phyloP scores from a whole-genome alignment of 2,888 invertebrate species.

The Athrips mouffetella region DNA sequence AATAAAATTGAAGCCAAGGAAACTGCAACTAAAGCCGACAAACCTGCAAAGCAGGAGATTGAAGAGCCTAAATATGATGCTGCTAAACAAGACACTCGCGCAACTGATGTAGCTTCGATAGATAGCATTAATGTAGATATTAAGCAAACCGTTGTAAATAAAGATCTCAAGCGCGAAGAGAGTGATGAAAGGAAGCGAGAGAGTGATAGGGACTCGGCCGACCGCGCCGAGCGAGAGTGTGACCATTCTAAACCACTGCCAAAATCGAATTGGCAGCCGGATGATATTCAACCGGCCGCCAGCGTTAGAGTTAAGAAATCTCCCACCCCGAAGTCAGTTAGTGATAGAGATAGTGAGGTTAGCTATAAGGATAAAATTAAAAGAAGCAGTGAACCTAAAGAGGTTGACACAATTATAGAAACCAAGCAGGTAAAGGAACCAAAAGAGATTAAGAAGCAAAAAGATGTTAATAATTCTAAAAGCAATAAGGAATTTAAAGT shows the following conservation, averaged over 20 bases:
- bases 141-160: constrained; percentile 30
- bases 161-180: constrained; percentile 36
- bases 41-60: background rate
- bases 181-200: constrained; percentile 27
- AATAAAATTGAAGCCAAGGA: constrained; percentile 9
- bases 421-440: constrained; percentile 15
- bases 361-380: constrained; percentile 41
- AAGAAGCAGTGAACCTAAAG: constrained; percentile 15
- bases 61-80: background rate
- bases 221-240: constrained; percentile 35
- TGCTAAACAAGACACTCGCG: constrained; percentile 9
- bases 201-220: constrained; percentile 36
- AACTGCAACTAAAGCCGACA: background rate
- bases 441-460: constrained; percentile 17
- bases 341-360: constrained; percentile 45
- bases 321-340: constrained; percentile 60
- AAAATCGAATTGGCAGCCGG: constrained; percentile 45
- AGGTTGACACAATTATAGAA: too few species aligned
- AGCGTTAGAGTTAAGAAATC: constrained; percentile 55
- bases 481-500: constrained; percentile 9
- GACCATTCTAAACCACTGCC: constrained; percentile 51
- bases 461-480: constrained; percentile 20
- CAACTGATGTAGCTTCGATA: constrained; percentile 12
- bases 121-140: constrained; percentile 34
- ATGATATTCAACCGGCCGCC: constrained; percentile 56